Evolutionary conservation across 92 coral and sea anemone genomes (phyloP), one percentile per base, ranked within the genome.

Genomic region (Porites rus): DNA sequence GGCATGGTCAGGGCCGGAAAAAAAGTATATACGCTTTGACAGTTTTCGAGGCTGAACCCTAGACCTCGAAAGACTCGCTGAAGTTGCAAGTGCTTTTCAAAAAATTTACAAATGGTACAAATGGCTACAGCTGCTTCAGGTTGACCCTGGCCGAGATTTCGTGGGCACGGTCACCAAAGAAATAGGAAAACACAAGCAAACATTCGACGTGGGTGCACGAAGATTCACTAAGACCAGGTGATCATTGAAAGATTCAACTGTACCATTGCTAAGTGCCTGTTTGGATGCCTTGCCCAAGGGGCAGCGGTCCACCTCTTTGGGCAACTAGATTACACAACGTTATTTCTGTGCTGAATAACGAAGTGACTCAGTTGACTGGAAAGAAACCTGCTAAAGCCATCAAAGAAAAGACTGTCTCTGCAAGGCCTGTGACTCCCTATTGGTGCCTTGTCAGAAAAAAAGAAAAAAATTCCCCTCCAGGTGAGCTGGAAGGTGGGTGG

Each of bases 41-140:
- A 10, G 74, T 14, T 1, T 52, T 69, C 7, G 51, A 69, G 17
- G 43, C 50, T 69, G 74, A 69, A 46, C 43, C 46, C 7, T 38
- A 20, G 74, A 69, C 74, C 46, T 69, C 74, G 6, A 22, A 1
- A 69, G 50, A 69, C 7, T 69, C 74, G 51, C 38, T 9, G 74
- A 69, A 25, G 74, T 69, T 19, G 74, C 52, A 14, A 69, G 17
- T 1, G 74, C 25, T 6, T 69, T 69, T 18, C 74, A 20, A 4
- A 20, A 69, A 38, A 20, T 69, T 19, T 69, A 22, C 24, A 20
- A 1, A 16, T 16, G 25, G 25, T 24, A 24, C 25, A 69, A 24
- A 69, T 69, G 51, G 74, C 74, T 52, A 10, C 74, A 69, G 24
- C 38, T 69, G 74, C 28, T 69, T 8, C 28, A 69, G 28, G 74